phyloP scores from a whole-genome alignment of 2,113 vertebrate species.

The Melanostigma gelatinosum region DNA sequence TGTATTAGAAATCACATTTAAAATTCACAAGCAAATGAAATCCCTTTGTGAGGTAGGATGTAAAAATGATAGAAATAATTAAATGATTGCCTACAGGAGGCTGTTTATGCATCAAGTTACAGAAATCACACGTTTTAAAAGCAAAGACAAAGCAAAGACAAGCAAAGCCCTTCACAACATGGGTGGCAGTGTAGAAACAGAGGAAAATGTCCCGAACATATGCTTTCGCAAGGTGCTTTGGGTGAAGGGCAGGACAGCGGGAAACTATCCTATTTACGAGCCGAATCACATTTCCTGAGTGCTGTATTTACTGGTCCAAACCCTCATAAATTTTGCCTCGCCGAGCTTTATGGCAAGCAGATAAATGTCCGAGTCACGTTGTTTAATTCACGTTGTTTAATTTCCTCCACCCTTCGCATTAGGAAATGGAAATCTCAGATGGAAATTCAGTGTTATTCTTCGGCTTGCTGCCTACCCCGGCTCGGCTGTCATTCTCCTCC shows the following conservation, averaged over 20 bases:
- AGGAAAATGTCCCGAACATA: constrained; percentile 53
- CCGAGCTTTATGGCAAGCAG: constrained; percentile 65
- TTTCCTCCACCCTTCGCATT: constrained; percentile 70
- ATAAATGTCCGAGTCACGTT: constrained; percentile 68
- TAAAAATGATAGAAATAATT: background rate
- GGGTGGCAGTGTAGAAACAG: constrained; percentile 15
- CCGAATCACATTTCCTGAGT: constrained; percentile 80
- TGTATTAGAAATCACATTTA: background rate
- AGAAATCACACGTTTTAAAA: constrained; percentile 1
- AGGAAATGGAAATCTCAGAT: constrained; percentile 77
- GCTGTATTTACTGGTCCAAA: constrained; percentile 75
- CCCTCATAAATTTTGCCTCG: constrained; percentile 73
- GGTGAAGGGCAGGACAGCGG: constrained; percentile 71
- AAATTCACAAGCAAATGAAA: constrained; percentile 36
- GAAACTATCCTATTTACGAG: constrained; percentile 75
- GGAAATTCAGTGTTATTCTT: constrained; percentile 59
- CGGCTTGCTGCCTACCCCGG: constrained; percentile 24
- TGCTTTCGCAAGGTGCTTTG: constrained; percentile 61
- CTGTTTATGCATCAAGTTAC: background rate
- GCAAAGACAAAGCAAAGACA: too few species aligned
- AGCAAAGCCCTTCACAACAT: background rate
- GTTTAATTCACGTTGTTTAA: constrained; percentile 76
- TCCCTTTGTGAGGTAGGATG: background rate
- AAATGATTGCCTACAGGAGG: background rate
- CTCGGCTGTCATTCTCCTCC: constrained; percentile 24